A percentile compares a stretch with the other conserved stretches of the same genome.
Evolutionary conservation across 2,797 vertebrate species (phyloP).

Genomic region (Syncerus caffer): DNA sequence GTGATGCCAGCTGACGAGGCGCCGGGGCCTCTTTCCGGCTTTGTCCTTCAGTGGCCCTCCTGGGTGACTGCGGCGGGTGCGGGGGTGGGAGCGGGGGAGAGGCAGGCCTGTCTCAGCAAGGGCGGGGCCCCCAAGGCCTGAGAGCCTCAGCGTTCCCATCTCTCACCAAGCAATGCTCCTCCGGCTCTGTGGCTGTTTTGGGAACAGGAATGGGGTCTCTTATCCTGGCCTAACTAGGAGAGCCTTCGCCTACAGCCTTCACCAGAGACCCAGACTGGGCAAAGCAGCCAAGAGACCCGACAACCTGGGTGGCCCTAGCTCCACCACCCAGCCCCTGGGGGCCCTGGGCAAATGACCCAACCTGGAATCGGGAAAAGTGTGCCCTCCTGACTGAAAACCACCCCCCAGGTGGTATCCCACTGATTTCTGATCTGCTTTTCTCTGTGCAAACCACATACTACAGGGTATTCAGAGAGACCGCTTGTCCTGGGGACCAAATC

Average conservation of each 20-base stretch:
- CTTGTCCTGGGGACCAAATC: not conserved
- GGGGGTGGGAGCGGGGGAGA: not conserved
- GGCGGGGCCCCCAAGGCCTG: not conserved
- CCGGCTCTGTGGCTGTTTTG: not conserved
- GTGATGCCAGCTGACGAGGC: not conserved
- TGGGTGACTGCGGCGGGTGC: fast-evolving
- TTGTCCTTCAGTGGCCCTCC: constrained; percentile 41
- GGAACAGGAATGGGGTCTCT: not conserved
- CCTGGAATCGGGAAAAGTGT: not conserved
- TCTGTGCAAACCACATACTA: not conserved
- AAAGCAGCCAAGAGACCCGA: not conserved
- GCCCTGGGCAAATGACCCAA: not conserved
- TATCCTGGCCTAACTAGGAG: not conserved
- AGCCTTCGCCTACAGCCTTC: not conserved
- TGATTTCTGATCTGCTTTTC: not conserved
- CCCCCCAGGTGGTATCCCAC: not conserved
- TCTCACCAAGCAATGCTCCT: not conserved
- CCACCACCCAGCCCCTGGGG: not conserved
- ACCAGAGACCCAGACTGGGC: not conserved
- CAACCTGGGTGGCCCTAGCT: not conserved
- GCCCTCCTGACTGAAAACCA: not conserved
- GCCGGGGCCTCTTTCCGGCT: not conserved
- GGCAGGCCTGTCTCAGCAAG: not conserved
- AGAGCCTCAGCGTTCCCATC: not conserved
- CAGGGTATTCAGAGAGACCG: not conserved